Base-by-base conservation (phyloP, 2,888 invertebrate genomes). In the Dasysyrphus albostriatus region DNA sequence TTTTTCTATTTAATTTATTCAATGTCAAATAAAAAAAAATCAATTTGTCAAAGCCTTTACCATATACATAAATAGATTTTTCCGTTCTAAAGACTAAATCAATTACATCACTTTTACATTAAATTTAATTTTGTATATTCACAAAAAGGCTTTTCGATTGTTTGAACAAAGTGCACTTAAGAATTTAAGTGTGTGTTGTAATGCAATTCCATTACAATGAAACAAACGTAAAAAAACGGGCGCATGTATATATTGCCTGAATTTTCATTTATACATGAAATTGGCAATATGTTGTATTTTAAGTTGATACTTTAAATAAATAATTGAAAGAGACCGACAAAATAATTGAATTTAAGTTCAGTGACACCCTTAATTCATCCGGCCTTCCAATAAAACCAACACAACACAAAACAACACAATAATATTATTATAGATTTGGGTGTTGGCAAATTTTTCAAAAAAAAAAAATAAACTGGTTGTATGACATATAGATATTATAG, bases 1-100 rank as follows among this genome's bases (percentile, higher is more conserved):
- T 51, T 6, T 24, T 24, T n/a, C n/a, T n/a, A n/a, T n/a, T 51
- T 32, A 14, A 7, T 54, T 32, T 7, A 54, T 32, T 54, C 54
- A 54, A 54, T 54, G 54, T 54, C 54, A n/a, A 54, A 54, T 54
- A 10, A 51, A 54, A 51, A 54, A 32, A 24, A 24, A 32, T 32
- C 8, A 32, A 32, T 54, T 54, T 54, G 54, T 54, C 54, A n/a
- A n/a, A n/a, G n/a, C 8, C 8, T 54, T 54, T n/a, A 3, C 7
- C 24, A 29, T 39, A 32, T 24, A 32, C 32, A 7, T 51, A 54
- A 54, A 32, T n/a, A 1, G 29, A 54, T 54, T 54, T n/a, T 54
- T 54, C 14, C n/a, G 32, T 32, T 54, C 7, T 32, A 54, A 32
- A 32, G 54, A 29, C 24, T 24, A 1, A 24, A 14, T 32, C 54